phyloP scores from a whole-genome alignment of 2,113 vertebrate genomes.

The Mesoclemmys tuberculata region DNA sequence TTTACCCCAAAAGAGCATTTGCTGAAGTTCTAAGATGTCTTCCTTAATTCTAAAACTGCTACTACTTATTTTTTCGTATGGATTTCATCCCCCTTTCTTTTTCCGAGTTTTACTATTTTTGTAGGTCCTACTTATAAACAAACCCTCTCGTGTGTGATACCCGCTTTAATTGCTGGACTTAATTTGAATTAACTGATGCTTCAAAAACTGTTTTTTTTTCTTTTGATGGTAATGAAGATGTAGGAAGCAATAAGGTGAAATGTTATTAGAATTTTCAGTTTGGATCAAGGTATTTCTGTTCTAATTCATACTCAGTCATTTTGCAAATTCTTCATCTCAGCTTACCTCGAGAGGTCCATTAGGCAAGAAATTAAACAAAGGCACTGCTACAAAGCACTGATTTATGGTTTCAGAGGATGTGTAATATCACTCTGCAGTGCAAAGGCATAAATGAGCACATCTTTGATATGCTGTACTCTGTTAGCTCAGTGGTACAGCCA shows the following conservation, averaged over 20 bases:
- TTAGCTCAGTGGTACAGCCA: background rate
- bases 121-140: background rate
- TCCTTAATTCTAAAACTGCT: conserved; percentile 30
- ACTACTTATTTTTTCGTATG: conserved; percentile 47
- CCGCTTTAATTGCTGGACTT: conserved; percentile 13
- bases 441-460: background rate
- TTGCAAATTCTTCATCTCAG: conserved; percentile 42
- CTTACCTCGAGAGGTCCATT: conserved; percentile 28
- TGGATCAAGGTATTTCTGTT: background rate
- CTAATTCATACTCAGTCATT: background rate
- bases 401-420: background rate
- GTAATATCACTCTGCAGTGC: background rate
- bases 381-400: background rate
- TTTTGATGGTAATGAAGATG: background rate
- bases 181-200: conserved; percentile 53
- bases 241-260: conserved; percentile 35
- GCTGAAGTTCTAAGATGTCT: background rate
- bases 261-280: conserved; percentile 41
- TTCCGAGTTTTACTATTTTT: conserved; percentile 7
- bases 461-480: background rate
- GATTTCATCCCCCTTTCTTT: conserved; percentile 38
- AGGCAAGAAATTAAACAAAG: conserved; percentile 31
- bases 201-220: conserved; percentile 28
- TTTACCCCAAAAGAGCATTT: background rate
- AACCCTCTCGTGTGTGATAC: background rate